Conservation (phyloP, 1,140 invertebrate species). For the Latrodectus geometricus region DNA sequence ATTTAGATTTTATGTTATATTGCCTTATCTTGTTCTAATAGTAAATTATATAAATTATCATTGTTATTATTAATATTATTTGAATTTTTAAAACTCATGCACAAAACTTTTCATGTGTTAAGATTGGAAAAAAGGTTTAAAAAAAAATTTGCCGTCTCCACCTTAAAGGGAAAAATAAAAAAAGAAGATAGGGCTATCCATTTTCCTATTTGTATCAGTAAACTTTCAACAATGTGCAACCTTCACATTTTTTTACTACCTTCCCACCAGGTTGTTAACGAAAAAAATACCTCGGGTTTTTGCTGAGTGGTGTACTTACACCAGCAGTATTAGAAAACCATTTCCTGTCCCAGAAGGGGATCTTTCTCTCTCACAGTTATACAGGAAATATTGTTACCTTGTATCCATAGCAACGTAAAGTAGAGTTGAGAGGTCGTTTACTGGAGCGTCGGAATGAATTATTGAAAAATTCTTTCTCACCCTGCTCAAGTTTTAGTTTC, state of each 20-base stretch:
- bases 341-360: conserved; percentile 44
- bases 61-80: no score
- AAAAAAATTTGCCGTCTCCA: not conserved
- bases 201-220: conserved; percentile 21
- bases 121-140: no score
- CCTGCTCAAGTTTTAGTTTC: conserved; percentile 20
- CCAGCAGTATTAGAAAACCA: conserved; percentile 21
- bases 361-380: not conserved
- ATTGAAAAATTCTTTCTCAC: conserved; percentile 30
- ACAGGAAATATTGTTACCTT: conserved; percentile 17
- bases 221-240: conserved; percentile 19
- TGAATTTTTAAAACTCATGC: no score
- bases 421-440: conserved; percentile 47
- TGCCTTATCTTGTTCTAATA: no score
- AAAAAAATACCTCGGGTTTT: conserved; percentile 7
- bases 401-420: conserved; percentile 16
- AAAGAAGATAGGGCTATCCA: conserved; percentile 11
- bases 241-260: conserved; percentile 10
- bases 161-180: not conserved
- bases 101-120: no score
- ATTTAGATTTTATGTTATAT: no score
- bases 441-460: conserved; percentile 41
- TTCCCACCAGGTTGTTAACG: conserved; percentile 1
- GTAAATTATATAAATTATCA: no score
- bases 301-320: not conserved